Percentiles rank a stretch among this genome's conserved stretches.
Evolutionary conservation across 2,888 invertebrate species (phyloP).

Genomic region (Bedellia somnulentella): DNA sequence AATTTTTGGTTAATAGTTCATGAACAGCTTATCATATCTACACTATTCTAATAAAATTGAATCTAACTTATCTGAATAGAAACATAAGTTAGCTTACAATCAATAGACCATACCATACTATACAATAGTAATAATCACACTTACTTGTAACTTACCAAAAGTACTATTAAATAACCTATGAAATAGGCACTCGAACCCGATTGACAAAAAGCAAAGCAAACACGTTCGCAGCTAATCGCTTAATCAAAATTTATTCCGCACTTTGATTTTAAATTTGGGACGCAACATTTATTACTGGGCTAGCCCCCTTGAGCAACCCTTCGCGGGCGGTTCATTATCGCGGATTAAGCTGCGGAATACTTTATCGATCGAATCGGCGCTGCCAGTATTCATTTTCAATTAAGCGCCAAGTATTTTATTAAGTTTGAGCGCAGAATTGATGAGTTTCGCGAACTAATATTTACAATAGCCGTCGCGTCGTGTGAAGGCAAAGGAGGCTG

Average conservation of each 20-base stretch:
- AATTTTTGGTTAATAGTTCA: too few species aligned
- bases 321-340: slow-evolving; percentile 56
- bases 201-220: too few species aligned
- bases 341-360: slow-evolving; percentile 59
- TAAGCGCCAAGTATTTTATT: slow-evolving; percentile 62
- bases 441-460: slow-evolving; percentile 61
- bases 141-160: too few species aligned
- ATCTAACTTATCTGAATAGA: too few species aligned
- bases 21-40: too few species aligned
- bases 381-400: slow-evolving; percentile 60
- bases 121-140: too few species aligned
- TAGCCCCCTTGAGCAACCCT: slow-evolving; percentile 53
- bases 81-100: too few species aligned
- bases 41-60: too few species aligned
- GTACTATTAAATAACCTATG: too few species aligned
- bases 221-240: slow-evolving; percentile 55
- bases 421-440: slow-evolving; percentile 57
- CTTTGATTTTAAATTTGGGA: slow-evolving; percentile 61
- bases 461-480: slow-evolving; percentile 34
- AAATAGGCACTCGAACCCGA: too few species aligned
- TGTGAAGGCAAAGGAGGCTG: slow-evolving; percentile 2
- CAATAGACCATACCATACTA: too few species aligned
- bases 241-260: slow-evolving; percentile 62
- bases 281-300: slow-evolving; percentile 59
- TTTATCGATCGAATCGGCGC: slow-evolving; percentile 50